Evolutionary conservation across 2,797 vertebrate species (phyloP).

Genomic region (Acipenser oxyrinchus): DNA sequence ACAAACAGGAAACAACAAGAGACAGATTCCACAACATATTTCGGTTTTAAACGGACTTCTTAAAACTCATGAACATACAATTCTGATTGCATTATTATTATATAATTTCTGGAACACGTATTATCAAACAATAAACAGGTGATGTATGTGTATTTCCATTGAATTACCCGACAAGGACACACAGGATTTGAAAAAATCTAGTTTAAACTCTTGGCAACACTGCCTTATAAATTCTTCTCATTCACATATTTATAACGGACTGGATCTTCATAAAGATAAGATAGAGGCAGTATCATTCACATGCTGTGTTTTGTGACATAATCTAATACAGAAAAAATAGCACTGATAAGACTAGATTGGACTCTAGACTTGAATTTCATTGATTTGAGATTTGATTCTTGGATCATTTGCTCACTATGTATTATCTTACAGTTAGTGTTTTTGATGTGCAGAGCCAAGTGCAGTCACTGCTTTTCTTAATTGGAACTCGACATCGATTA

Average conservation of each 20-base stretch:
- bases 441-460: neutral
- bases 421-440: neutral
- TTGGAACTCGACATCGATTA: neutral
- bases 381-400: slow-evolving; percentile 1
- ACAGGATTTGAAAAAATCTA: neutral
- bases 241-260: neutral
- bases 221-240: neutral
- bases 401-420: slow-evolving; percentile 1
- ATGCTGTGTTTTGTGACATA: neutral
- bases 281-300: neutral
- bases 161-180: neutral
- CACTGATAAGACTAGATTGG: neutral
- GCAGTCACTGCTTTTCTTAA: neutral
- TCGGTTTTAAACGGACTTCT: too few relatives aligned
- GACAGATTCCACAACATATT: too few relatives aligned
- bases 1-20: too few relatives aligned
- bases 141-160: neutral
- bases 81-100: too few relatives aligned
- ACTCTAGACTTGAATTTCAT: slow-evolving; percentile 2
- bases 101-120: too few relatives aligned
- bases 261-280: neutral
- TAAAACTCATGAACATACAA: too few relatives aligned
- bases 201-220: neutral
- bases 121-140: too few relatives aligned
- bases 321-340: neutral